Percentiles rank a stretch among this genome's conserved stretches.
These are phyloP conservation scores for Siniperca knerii DNA, from an alignment of 2,113 vertebrate genomes.

Conservation along the genomic window DNA sequence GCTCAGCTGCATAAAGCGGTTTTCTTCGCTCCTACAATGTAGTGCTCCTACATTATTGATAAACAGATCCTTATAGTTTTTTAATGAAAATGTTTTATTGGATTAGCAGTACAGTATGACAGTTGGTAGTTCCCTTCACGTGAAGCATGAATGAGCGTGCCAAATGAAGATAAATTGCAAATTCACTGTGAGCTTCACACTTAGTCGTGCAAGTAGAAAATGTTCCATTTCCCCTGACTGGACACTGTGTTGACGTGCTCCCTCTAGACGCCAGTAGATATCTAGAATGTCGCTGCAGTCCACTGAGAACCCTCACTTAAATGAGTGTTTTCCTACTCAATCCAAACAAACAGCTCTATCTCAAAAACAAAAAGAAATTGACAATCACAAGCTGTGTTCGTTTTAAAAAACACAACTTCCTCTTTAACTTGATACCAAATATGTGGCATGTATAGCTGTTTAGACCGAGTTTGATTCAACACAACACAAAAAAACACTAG, in stretches of 20 bases:
- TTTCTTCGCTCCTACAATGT: neutral
- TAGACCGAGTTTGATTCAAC: too few species aligned
- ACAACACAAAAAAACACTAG: too few species aligned
- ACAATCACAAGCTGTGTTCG: too few species aligned
- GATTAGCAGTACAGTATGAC: slow-evolving; percentile 10
- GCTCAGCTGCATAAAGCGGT: neutral
- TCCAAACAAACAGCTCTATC: too few species aligned
- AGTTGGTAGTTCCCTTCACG: neutral
- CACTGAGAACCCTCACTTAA: too few species aligned
- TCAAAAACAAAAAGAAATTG: too few species aligned
- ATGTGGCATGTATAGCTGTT: too few species aligned
- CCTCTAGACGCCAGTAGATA: too few species aligned
- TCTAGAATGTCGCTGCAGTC: too few species aligned
- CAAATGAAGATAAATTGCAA: neutral
- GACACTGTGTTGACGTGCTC: neutral
- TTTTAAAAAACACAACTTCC: too few species aligned
- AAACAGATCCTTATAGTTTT: neutral
- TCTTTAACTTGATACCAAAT: too few species aligned
- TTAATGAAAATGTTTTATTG: neutral
- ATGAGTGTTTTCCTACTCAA: too few species aligned
- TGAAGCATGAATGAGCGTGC: neutral
- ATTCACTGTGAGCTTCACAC: neutral
- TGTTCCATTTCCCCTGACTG: neutral
- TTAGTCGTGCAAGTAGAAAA: neutral
- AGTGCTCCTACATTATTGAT: neutral